phyloP scores from a whole-genome alignment of 2,113 vertebrate species.

The Oncorhynchus nerka region DNA sequence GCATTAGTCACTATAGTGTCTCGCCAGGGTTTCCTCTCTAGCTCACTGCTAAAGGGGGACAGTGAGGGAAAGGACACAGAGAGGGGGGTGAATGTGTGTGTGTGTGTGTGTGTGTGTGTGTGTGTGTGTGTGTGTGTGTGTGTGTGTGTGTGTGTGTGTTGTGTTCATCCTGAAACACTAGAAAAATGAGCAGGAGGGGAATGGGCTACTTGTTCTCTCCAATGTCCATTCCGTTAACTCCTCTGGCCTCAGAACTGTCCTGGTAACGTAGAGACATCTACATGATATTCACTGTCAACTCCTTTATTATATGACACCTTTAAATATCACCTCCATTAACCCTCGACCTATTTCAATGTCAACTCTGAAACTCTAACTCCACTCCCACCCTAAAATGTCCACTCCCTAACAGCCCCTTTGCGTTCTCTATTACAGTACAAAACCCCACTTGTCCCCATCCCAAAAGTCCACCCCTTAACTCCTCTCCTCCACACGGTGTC shows the following conservation, averaged over 20 bases:
- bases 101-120: background rate
- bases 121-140: constrained; percentile 2
- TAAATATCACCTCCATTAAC: background rate
- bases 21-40: constrained; percentile 82
- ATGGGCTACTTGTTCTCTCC: too few species aligned
- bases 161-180: background rate
- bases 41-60: constrained; percentile 38
- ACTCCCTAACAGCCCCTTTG: background rate
- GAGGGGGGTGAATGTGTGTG: constrained; percentile 33
- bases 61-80: constrained; percentile 53
- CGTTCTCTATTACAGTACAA: background rate
- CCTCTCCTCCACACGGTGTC: background rate
- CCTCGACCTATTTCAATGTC: background rate
- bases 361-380: background rate
- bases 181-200: too few species aligned
- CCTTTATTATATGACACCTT: background rate
- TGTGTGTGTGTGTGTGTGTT: background rate
- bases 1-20: constrained; percentile 39
- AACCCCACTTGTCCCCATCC: too few species aligned
- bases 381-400: background rate
- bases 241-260: too few species aligned
- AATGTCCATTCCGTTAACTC: too few species aligned
- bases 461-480: background rate
- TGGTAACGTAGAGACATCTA: too few species aligned
- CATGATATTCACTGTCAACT: background rate